These are phyloP conservation scores for Amblyornis subalaris DNA, from an alignment of 2,113 vertebrate species.

Conservation along the genomic window DNA sequence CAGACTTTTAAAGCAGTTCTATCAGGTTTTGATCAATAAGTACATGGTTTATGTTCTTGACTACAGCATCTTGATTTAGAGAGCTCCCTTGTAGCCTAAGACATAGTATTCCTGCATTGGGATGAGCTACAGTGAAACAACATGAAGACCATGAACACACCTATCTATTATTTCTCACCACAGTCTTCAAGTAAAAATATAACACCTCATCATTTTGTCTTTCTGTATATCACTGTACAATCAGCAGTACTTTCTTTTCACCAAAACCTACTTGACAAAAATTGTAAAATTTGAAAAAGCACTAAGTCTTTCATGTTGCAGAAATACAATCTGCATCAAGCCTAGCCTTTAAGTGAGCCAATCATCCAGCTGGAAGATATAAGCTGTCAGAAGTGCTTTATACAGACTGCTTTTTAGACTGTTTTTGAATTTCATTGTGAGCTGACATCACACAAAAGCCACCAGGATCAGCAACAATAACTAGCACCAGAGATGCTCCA, in stretches of 20 bases:
- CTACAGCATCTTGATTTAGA: conserved; percentile 44
- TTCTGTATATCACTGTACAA: conserved; percentile 27
- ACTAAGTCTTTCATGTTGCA: not conserved
- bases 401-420: not conserved
- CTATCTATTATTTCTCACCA: conserved; percentile 29
- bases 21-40: conserved; percentile 30
- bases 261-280: conserved; percentile 21
- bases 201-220: not conserved
- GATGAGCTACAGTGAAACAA: conserved; percentile 34
- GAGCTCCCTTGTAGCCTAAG: conserved; percentile 24
- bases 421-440: not conserved
- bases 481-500: not conserved
- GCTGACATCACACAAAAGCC: not conserved
- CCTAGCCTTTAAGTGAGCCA: not conserved
- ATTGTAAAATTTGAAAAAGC: conserved; percentile 16
- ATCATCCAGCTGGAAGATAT: not conserved
- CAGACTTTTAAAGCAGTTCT: conserved; percentile 1
- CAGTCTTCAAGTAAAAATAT: conserved; percentile 6
- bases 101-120: not conserved
- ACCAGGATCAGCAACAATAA: not conserved
- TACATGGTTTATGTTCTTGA: conserved; percentile 34
- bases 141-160: not conserved
- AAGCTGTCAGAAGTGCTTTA: not conserved
- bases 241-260: not conserved
- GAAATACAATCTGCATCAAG: conserved; percentile 5